Evolutionary conservation across 2,888 invertebrate species (phyloP).

Genomic region (Melinopterus prodromus): DNA sequence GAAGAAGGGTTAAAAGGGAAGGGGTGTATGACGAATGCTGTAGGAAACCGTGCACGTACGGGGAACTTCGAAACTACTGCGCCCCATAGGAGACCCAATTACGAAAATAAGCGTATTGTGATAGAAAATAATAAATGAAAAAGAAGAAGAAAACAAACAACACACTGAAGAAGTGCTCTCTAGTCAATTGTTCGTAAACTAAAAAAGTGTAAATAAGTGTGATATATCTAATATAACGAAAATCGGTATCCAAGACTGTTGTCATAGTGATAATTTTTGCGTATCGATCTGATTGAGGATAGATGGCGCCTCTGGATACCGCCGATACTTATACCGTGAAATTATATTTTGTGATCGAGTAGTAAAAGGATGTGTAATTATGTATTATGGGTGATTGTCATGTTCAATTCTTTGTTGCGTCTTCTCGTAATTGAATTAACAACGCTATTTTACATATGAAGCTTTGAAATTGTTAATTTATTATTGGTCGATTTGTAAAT

Average conservation of each 20-base stretch:
- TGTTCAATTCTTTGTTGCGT: neutral
- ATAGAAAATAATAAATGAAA: neutral
- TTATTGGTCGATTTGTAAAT: neutral
- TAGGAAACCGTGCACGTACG: slow-evolving; percentile 29
- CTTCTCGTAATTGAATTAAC: neutral
- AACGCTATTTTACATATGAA: too few relatives aligned
- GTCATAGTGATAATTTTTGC: neutral
- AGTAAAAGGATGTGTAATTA: neutral
- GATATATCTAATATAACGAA: neutral
- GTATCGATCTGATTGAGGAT: neutral
- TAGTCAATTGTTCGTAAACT: neutral
- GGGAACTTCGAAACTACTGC: slow-evolving; percentile 29
- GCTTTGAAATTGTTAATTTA: too few relatives aligned
- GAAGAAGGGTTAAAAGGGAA: neutral
- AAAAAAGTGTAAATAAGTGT: neutral
- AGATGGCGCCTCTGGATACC: too few relatives aligned
- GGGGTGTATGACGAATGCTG: slow-evolving; percentile 35
- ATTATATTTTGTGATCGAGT: neutral
- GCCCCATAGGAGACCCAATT: neutral
- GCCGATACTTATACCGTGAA: neutral
- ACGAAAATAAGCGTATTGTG: neutral
- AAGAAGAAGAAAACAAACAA: neutral
- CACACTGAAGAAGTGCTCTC: neutral
- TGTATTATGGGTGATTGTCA: neutral
- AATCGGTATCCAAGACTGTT: neutral